Percentiles rank a stretch among this genome's conserved stretches.
These are phyloP conservation scores for Passer domesticus DNA, from an alignment of 2,113 vertebrate genomes.

Conservation along the genomic window DNA sequence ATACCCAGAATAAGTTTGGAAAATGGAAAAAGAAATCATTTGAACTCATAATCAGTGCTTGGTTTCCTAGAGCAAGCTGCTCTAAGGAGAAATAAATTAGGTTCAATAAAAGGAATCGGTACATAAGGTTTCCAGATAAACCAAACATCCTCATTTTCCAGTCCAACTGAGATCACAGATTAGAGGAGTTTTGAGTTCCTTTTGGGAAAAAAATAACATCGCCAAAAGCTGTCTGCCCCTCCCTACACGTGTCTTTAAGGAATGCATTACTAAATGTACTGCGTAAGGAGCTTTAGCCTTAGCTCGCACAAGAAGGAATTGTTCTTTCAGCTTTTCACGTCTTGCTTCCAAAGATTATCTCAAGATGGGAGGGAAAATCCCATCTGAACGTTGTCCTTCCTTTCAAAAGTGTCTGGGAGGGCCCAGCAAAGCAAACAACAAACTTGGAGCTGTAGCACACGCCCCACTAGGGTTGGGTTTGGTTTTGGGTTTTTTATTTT, in stretches of 20 bases:
- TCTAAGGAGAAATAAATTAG: neutral
- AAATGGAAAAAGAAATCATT: neutral
- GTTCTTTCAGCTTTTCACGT: neutral
- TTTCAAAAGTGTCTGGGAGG: neutral
- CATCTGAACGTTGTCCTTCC: neutral
- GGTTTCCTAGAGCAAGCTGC: neutral
- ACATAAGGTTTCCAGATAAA: neutral
- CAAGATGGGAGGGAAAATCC: conserved; percentile 49
- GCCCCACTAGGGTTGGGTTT: neutral
- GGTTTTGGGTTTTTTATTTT: neutral
- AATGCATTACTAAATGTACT: conserved; percentile 39
- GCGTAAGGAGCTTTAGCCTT: neutral
- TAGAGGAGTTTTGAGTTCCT: neutral
- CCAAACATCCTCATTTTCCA: neutral
- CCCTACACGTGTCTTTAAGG: conserved; percentile 31
- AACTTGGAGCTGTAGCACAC: neutral
- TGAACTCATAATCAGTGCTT: neutral
- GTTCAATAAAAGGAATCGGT: neutral
- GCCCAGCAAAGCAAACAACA: neutral
- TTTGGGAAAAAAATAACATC: neutral
- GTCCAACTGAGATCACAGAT: neutral
- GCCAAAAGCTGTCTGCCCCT: neutral
- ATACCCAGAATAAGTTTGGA: neutral
- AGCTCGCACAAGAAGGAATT: neutral
- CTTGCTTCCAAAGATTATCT: conserved; percentile 31